These are phyloP conservation scores for Pterophyllum scalare DNA, from an alignment of 2,113 vertebrate genomes.

Conservation along the genomic window DNA sequence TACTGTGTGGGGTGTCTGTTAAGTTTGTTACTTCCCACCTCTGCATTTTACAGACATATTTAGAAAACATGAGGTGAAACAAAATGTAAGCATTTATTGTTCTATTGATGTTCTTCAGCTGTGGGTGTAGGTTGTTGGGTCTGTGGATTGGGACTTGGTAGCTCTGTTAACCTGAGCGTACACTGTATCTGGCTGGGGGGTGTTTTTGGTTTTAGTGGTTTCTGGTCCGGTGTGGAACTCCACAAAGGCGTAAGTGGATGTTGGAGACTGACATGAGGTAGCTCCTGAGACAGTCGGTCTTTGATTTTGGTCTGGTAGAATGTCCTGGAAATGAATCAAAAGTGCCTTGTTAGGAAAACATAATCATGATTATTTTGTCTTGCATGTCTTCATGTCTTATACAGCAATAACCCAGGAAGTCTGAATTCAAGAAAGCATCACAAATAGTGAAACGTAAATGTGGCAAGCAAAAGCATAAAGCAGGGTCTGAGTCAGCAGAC, in stretches of 20 bases:
- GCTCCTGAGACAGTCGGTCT: fast-evolving
- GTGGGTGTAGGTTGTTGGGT: neutral
- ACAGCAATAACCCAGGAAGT: too few species aligned
- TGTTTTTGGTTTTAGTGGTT: fast-evolving
- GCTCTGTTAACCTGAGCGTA: neutral
- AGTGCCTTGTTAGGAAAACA: too few species aligned
- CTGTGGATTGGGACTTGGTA: neutral
- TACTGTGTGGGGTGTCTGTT: too few species aligned
- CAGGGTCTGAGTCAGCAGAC: fast-evolving
- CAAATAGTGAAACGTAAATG: neutral
- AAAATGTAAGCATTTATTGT: too few species aligned
- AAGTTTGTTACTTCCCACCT: too few species aligned
- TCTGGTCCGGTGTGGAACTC: neutral
- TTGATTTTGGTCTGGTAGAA: fast-evolving
- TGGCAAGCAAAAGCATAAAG: fast-evolving
- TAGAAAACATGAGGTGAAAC: too few species aligned
- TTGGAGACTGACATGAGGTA: fast-evolving
- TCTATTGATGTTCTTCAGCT: fast-evolving
- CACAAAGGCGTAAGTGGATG: neutral
- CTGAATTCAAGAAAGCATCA: neutral
- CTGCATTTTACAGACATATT: too few species aligned
- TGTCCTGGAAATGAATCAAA: neutral
- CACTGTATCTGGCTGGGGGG: fast-evolving
- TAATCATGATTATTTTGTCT: too few species aligned
- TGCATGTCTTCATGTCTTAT: too few species aligned